phyloP scores from a whole-genome alignment of 2,113 vertebrate genomes.

The Hydropotes inermis region DNA sequence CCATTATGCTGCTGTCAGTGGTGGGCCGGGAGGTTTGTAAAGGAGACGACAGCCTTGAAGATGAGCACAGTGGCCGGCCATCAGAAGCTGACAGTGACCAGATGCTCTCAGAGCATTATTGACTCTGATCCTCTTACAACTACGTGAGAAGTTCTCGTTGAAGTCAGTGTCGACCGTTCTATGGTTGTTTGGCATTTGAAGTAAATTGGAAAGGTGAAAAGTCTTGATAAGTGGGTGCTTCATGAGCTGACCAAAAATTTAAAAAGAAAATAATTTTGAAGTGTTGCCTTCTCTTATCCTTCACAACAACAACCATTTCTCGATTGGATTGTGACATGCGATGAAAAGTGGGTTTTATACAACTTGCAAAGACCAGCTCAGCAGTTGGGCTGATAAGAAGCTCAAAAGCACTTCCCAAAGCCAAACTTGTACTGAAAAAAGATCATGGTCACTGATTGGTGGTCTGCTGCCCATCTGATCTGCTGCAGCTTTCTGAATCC shows the following conservation, averaged over 20 bases:
- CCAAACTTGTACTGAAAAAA: background rate
- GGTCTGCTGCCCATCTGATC: background rate
- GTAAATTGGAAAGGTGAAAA: background rate
- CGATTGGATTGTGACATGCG: accelerated
- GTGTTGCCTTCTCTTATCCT: background rate
- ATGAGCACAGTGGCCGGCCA: background rate
- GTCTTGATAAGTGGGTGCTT: background rate
- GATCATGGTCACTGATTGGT: background rate
- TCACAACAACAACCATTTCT: background rate
- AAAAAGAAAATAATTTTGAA: background rate
- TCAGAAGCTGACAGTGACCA: background rate
- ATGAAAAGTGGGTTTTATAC: background rate
- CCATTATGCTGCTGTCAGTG: accelerated
- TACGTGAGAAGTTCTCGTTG: background rate
- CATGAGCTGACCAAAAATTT: background rate
- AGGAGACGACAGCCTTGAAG: background rate
- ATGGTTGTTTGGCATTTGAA: background rate
- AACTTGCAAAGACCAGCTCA: background rate
- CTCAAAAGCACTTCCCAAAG: background rate
- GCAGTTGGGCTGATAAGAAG: too few species aligned
- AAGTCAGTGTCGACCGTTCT: background rate
- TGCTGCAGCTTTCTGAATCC: background rate
- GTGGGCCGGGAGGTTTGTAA: background rate
- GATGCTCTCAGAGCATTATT: background rate
- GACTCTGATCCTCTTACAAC: background rate